These are phyloP conservation scores for Lasius fuliginosus DNA, from an alignment of 2,888 invertebrate genomes.

Conservation along the genomic window DNA sequence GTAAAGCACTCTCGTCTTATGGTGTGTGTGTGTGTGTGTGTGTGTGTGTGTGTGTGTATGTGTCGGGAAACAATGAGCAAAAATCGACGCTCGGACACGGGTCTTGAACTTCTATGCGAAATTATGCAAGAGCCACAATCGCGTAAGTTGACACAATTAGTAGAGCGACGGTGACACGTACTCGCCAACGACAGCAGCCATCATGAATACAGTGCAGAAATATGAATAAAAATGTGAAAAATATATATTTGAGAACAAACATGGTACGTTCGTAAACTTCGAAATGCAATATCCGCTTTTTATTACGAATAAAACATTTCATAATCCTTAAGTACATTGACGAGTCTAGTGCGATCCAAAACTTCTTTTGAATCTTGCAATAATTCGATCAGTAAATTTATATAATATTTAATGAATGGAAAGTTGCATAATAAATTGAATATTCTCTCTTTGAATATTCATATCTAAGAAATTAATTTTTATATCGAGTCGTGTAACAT, in stretches of 20 bases:
- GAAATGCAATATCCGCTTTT: not conserved
- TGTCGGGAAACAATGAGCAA: slow-evolving; percentile 71
- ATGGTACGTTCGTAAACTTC: not conserved
- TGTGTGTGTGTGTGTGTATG: slow-evolving; percentile 38
- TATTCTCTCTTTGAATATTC: not conserved
- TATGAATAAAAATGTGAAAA: slow-evolving; percentile 21
- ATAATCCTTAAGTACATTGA: not conserved
- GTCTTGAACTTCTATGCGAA: slow-evolving; percentile 15
- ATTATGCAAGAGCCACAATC: slow-evolving; percentile 35
- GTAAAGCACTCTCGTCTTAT: slow-evolving; percentile 70
- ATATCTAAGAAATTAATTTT: not conserved
- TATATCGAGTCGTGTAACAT: not conserved
- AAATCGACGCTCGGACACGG: slow-evolving; percentile 64
- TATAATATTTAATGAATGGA: not conserved
- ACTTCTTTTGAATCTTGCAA: not conserved
- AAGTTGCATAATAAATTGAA: not conserved
- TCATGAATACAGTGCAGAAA: slow-evolving; percentile 8
- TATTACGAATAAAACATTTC: not conserved
- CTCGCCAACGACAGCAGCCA: not conserved
- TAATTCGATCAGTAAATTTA: not conserved
- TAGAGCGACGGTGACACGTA: not conserved
- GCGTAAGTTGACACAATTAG: slow-evolving; percentile 20
- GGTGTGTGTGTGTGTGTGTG: slow-evolving; percentile 33
- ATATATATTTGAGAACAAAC: not conserved
- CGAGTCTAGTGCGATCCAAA: not conserved